Evolutionary conservation across 2,888 invertebrate genomes (phyloP).

Genomic region (Cheilosia vulpina): DNA sequence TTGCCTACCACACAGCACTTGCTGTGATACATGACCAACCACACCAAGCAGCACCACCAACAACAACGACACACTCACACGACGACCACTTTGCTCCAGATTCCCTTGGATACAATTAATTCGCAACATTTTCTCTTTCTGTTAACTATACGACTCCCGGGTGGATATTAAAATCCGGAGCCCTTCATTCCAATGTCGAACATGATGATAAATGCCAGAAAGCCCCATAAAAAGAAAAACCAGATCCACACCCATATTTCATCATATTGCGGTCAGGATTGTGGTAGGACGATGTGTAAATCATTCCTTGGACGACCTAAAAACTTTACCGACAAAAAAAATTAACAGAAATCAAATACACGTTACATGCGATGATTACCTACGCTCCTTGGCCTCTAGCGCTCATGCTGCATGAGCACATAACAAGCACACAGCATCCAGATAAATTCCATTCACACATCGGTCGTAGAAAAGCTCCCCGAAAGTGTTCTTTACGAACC

Average conservation of each 20-base stretch:
- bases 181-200: conserved; percentile 49
- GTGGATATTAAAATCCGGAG: conserved; percentile 54
- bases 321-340: conserved; percentile 41
- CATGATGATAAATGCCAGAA: conserved; percentile 54
- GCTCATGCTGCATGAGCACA: conserved; percentile 15
- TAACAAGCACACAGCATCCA: conserved; percentile 45
- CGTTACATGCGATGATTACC: conserved; percentile 53
- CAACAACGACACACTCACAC: neutral
- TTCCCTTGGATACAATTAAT: conserved; percentile 69
- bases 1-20: neutral
- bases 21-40: conserved; percentile 31
- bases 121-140: conserved; percentile 53
- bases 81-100: conserved; percentile 38
- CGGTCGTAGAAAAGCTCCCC: conserved; percentile 24
- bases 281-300: conserved; percentile 29
- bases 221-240: conserved; percentile 7
- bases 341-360: neutral
- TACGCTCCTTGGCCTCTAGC: conserved; percentile 33
- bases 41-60: conserved; percentile 17
- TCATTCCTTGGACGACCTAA: conserved; percentile 55
- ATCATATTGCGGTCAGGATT: conserved; percentile 25
- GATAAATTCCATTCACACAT: conserved; percentile 52
- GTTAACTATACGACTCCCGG: conserved; percentile 50
- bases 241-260: neutral
- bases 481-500: neutral